phyloP scores from a whole-genome alignment of 2,797 vertebrate genomes.

The Falco naumanni region DNA sequence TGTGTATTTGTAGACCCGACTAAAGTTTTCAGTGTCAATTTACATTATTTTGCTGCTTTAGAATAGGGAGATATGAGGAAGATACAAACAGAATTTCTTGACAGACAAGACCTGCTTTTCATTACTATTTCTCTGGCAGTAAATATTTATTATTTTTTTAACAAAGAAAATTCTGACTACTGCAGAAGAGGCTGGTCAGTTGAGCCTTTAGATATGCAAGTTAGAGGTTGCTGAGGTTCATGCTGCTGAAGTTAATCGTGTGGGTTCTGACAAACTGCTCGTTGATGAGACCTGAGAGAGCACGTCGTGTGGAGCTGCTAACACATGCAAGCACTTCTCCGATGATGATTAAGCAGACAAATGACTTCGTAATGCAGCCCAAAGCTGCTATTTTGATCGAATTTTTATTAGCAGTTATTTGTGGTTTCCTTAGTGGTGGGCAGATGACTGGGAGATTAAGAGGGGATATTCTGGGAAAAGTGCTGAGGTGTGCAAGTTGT shows the following conservation, averaged over 20 bases:
- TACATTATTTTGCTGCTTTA: neutral
- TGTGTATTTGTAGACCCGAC: neutral
- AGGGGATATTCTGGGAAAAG: neutral
- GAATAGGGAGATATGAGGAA: neutral
- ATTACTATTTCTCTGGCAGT: neutral
- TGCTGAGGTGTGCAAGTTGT: neutral
- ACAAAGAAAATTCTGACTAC: neutral
- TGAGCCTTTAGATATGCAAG: neutral
- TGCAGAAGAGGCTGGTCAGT: neutral
- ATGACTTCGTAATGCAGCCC: neutral
- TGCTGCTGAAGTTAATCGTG: neutral
- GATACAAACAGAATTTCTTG: neutral
- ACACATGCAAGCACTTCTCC: accelerated
- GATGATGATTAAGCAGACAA: neutral
- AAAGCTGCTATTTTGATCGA: neutral
- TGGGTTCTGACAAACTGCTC: neutral
- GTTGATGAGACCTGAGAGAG: neutral
- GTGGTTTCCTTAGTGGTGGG: neutral
- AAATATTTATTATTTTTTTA: neutral
- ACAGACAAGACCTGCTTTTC: neutral
- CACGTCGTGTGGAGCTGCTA: neutral
- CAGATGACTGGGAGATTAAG: neutral
- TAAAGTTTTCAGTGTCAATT: neutral
- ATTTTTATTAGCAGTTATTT: neutral
- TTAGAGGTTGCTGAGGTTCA: neutral